Evolutionary conservation across 2,888 invertebrate genomes (phyloP).

Genomic region (Noctua janthina): DNA sequence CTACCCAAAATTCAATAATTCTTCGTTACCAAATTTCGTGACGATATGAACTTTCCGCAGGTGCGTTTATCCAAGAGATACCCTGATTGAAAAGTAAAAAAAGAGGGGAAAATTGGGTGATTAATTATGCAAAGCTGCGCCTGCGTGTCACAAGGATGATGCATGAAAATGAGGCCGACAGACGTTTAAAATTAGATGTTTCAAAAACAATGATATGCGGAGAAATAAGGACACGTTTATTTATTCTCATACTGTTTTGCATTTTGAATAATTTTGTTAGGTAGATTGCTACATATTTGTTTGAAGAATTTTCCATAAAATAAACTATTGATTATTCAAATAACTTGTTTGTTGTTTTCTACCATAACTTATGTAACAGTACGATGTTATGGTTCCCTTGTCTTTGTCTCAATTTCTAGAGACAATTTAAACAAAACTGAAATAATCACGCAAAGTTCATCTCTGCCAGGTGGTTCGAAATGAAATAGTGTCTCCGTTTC

Average conservation of each 20-base stretch:
- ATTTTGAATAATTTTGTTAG: slow-evolving; percentile 13
- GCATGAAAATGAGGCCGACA: slow-evolving; percentile 45
- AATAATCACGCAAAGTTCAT: slow-evolving; percentile 53
- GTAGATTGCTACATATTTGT: neutral
- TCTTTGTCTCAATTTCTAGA: neutral
- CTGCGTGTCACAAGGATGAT: slow-evolving; percentile 50
- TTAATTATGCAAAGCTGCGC: slow-evolving; percentile 57
- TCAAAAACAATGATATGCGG: slow-evolving; percentile 30
- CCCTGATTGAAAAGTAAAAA: slow-evolving; percentile 33
- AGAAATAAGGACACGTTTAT: slow-evolving; percentile 14
- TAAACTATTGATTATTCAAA: slow-evolving; percentile 7
- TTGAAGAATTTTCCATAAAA: neutral
- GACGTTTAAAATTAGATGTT: slow-evolving; percentile 41
- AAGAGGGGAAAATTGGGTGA: slow-evolving; percentile 41
- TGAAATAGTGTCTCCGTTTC: slow-evolving; percentile 71
- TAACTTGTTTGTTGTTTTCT: neutral
- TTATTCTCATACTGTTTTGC: slow-evolving; percentile 10
- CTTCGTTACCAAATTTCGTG: slow-evolving; percentile 17
- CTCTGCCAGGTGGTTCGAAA: slow-evolving; percentile 68
- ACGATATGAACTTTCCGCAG: slow-evolving; percentile 23
- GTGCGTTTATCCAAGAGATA: slow-evolving; percentile 27
- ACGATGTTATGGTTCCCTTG: neutral
- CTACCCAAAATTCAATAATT: slow-evolving; percentile 45
- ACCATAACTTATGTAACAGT: neutral
- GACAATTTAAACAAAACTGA: slow-evolving; percentile 30